A percentile compares a stretch with the other conserved stretches of the same genome.
These are phyloP conservation scores for Drosophila aldrichi DNA, from an alignment of 2,888 invertebrate genomes.

Conservation along the genomic window DNA sequence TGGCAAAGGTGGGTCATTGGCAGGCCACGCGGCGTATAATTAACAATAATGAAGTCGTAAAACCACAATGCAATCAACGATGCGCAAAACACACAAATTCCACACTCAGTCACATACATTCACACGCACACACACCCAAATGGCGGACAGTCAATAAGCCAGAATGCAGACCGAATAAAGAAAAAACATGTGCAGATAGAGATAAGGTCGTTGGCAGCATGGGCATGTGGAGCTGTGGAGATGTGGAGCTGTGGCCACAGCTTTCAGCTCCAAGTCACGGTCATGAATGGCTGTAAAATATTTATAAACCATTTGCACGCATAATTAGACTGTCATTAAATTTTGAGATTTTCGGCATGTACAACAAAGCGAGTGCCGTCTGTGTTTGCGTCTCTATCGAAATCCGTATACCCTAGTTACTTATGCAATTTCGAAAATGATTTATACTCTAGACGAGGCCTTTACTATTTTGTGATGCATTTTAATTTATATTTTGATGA, in stretches of 20 bases:
- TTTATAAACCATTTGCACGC: conserved; percentile 84
- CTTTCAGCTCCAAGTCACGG: conserved; percentile 55
- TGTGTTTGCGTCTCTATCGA: background rate
- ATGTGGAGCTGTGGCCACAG: conserved; percentile 35
- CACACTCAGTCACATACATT: conserved; percentile 28
- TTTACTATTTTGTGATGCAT: background rate
- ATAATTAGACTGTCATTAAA: conserved; percentile 84
- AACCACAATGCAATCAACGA: conserved; percentile 81
- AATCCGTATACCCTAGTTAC: conserved; percentile 7
- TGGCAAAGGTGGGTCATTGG: conserved; percentile 33
- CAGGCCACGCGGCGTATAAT: conserved; percentile 69
- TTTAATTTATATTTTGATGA: no score
- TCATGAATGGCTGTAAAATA: conserved; percentile 72
- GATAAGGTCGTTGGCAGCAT: background rate
- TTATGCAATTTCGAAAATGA: background rate
- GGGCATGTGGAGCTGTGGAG: conserved; percentile 9
- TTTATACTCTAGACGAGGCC: background rate
- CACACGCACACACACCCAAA: background rate
- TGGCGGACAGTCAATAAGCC: conserved; percentile 57
- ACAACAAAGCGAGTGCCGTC: conserved; percentile 18
- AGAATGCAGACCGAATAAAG: conserved; percentile 45
- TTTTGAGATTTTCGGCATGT: conserved; percentile 74
- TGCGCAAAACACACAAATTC: conserved; percentile 75
- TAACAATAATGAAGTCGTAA: conserved; percentile 82
- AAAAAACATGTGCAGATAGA: conserved; percentile 9